phyloP scores from a whole-genome alignment of 1,140 invertebrate species.

The Pseudomyrmex pallidus region DNA sequence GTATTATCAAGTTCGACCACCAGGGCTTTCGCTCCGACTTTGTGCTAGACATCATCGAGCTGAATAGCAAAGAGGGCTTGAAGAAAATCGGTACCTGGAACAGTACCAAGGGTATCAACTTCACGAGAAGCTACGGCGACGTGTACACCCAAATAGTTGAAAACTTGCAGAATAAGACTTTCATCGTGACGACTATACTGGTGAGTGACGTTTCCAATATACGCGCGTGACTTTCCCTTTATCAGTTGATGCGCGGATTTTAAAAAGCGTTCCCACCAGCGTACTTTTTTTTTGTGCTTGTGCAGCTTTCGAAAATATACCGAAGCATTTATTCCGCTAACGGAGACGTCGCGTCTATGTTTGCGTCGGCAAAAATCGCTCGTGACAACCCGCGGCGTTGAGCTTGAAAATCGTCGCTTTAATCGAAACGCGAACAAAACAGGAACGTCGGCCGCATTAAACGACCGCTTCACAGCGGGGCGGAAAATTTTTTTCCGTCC shows the following conservation, averaged over 20 bases:
- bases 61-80: constrained; percentile 91
- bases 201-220: constrained; percentile 86
- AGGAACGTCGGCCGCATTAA: constrained; percentile 50
- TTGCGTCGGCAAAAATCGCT: constrained; percentile 43
- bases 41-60: constrained; percentile 94
- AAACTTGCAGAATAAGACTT: constrained; percentile 95
- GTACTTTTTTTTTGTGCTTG: too few species aligned
- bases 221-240: neutral
- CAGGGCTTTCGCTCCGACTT: constrained; percentile 97
- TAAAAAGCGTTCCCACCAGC: neutral
- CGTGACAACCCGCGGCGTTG: neutral
- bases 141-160: constrained; percentile 93
- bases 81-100: constrained; percentile 96
- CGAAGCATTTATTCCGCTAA: constrained; percentile 7
- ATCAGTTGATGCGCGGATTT: neutral
- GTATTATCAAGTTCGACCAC: constrained; percentile 97
- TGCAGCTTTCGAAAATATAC: neutral
- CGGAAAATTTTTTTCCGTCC: constrained; percentile 61
- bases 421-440: constrained; percentile 62
- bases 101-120: constrained; percentile 94
- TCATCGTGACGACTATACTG: constrained; percentile 96
- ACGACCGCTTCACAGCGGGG: constrained; percentile 26
- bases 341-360: neutral
- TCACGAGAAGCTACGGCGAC: constrained; percentile 94
- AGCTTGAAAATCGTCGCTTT: constrained; percentile 61